Conservation (phyloP, 2,797 vertebrate genomes). For the Mus minutoides region DNA sequence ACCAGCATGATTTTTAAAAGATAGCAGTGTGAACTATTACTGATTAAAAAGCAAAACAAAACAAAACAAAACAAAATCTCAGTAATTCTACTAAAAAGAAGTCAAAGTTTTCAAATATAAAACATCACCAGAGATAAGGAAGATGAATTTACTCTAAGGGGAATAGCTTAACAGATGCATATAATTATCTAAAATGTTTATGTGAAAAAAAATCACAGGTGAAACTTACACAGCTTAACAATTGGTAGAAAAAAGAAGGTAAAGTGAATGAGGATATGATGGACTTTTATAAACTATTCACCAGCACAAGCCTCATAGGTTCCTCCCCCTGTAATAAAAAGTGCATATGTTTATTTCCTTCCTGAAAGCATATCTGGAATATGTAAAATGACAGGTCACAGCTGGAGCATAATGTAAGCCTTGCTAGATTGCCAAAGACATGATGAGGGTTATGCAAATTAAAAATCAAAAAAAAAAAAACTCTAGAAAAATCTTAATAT, state of each 20-base stretch:
- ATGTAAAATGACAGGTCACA: neutral
- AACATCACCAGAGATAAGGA: neutral
- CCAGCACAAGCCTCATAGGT: neutral
- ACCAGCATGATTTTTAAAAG: neutral
- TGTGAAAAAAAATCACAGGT: neutral
- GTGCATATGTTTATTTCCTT: neutral
- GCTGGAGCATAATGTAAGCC: neutral
- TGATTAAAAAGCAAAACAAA: neutral
- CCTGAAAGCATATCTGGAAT: neutral
- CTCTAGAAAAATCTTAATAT: neutral
- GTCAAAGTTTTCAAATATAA: neutral
- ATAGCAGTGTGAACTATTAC: neutral
- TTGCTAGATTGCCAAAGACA: neutral
- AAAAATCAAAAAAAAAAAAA: slow-evolving; percentile 31
- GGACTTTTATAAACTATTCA: neutral
- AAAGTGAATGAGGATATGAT: neutral
- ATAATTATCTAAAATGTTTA: neutral
- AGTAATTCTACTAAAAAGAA: neutral
- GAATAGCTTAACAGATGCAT: neutral
- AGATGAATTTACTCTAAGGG: neutral
- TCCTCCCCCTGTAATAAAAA: neutral
- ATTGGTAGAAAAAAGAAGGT: neutral
- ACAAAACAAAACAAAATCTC: neutral
- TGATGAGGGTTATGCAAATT: neutral
- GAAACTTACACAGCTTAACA: neutral